Conservation (phyloP, 2,888 invertebrate species). For the Mesoligia furuncula region DNA sequence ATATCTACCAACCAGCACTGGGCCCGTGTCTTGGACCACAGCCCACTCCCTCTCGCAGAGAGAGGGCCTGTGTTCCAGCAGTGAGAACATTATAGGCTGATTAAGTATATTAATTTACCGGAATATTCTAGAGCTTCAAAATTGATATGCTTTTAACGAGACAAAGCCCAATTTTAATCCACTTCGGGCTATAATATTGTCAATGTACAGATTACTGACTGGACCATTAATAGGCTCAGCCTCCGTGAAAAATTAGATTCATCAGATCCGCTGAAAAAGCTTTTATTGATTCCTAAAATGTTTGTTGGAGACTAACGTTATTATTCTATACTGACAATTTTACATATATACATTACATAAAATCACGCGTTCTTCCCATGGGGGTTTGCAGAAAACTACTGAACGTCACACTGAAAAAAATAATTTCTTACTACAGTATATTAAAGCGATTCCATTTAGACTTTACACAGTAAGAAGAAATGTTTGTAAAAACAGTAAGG, state of each 20-base stretch:
- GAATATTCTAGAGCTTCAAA: not conserved
- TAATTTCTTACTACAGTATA: too few species aligned
- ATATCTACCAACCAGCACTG: too few species aligned
- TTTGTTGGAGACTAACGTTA: conserved; percentile 17
- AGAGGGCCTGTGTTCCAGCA: too few species aligned
- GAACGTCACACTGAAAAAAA: too few species aligned
- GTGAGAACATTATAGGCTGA: not conserved
- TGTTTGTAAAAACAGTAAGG: too few species aligned
- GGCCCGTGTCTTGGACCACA: too few species aligned
- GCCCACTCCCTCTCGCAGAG: too few species aligned
- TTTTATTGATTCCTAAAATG: conserved; percentile 33
- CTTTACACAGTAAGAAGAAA: too few species aligned
- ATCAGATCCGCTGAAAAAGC: conserved; percentile 40
- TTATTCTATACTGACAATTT: not conserved
- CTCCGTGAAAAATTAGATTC: conserved; percentile 49
- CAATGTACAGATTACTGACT: not conserved
- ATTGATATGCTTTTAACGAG: not conserved
- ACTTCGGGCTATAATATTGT: not conserved
- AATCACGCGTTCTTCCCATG: too few species aligned
- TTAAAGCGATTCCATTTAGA: too few species aligned
- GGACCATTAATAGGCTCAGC: conserved; percentile 45
- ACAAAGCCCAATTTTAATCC: not conserved
- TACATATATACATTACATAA: too few species aligned
- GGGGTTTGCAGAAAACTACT: too few species aligned
- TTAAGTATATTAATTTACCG: not conserved